Percentiles rank a stretch among this genome's conserved stretches.
Conservation (phyloP, 2,797 vertebrate genomes). For the Danio jaintianensis region DNA sequence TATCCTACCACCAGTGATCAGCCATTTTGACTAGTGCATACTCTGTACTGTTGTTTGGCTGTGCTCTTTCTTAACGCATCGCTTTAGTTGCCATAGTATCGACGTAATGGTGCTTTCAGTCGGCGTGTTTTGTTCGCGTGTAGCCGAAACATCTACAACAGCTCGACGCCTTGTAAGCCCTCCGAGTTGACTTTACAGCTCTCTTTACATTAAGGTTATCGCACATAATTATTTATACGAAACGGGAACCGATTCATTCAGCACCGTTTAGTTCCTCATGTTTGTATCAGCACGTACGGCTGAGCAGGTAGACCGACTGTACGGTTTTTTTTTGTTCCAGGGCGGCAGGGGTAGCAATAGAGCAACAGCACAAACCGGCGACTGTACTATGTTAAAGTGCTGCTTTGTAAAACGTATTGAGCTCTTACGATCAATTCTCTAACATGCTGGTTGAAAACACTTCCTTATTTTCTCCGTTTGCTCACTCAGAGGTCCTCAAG, state of each 20-base stretch:
- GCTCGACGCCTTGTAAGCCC: slow-evolving; percentile 12
- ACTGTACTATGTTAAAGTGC: not conserved
- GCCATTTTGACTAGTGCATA: slow-evolving; percentile 59
- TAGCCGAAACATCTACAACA: not conserved
- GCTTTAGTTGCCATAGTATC: slow-evolving; percentile 50
- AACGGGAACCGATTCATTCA: slow-evolving; percentile 1
- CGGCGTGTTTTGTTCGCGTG: slow-evolving; percentile 37
- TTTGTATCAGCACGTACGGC: not conserved
- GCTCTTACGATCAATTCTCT: slow-evolving; percentile 28
- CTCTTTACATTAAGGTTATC: not conserved
- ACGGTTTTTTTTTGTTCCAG: slow-evolving; percentile 21
- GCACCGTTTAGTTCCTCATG: not conserved
- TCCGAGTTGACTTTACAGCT: slow-evolving; percentile 8
- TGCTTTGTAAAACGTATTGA: not conserved
- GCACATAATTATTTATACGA: not conserved
- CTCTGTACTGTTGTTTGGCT: slow-evolving; percentile 42
- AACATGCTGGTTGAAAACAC: not conserved
- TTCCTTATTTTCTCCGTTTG: slow-evolving; percentile 27
- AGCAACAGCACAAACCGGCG: slow-evolving; percentile 5
- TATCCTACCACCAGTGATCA: slow-evolving; percentile 49
- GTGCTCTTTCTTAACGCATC: slow-evolving; percentile 36
- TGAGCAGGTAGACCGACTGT: not conserved
- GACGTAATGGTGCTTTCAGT: slow-evolving; percentile 37
- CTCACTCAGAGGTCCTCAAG: slow-evolving; percentile 89
- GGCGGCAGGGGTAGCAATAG: not conserved